phyloP scores from a whole-genome alignment of 2,113 vertebrate species.

The Melospiza melodia region DNA sequence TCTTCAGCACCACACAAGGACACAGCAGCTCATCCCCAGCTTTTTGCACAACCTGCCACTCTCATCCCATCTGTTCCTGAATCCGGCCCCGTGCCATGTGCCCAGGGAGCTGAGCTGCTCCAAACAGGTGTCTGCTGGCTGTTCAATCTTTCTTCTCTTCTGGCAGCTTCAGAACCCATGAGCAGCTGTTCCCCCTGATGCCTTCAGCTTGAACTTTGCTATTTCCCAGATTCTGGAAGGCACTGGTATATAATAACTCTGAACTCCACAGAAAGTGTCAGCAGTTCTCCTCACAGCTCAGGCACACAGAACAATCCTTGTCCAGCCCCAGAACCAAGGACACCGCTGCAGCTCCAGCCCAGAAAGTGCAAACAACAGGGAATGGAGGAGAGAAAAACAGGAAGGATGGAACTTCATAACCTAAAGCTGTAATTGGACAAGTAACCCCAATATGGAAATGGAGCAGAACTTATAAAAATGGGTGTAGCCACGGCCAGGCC shows the following conservation, averaged over 20 bases:
- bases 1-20: fast-evolving
- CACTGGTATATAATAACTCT: fast-evolving
- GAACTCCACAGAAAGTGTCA: fast-evolving
- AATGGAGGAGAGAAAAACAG: background rate
- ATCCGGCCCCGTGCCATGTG: background rate
- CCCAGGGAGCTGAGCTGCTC: background rate
- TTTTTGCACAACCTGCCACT: background rate
- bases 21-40: background rate
- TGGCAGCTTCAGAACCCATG: slow-evolving; percentile 43
- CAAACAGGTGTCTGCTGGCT: slow-evolving; percentile 32
- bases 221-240: background rate
- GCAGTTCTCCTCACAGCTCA: background rate
- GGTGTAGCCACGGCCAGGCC: background rate
- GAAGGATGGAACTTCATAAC: no score
- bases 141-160: background rate
- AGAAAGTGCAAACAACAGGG: background rate
- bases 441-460: background rate
- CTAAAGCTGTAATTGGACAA: no score
- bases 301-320: background rate
- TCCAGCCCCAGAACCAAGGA: background rate
- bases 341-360: background rate
- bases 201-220: fast-evolving
- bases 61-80: background rate
- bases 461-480: background rate
- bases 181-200: slow-evolving; percentile 40